These are phyloP conservation scores for Acanthiza pusilla DNA, from an alignment of 2,797 vertebrate genomes.

Conservation along the genomic window DNA sequence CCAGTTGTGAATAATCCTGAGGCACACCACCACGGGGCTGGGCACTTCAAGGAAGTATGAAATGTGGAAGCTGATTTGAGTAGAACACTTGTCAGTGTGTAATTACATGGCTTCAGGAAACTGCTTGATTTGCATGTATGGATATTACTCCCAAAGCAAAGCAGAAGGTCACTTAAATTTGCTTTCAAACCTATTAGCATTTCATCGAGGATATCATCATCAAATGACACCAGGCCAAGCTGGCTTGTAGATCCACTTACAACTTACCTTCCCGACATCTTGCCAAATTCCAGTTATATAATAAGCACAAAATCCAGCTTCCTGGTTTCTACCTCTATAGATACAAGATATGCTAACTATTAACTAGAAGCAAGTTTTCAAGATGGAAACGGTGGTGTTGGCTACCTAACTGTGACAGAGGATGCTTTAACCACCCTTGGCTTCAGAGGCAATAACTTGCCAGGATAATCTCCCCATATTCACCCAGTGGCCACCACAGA, in stretches of 20 bases:
- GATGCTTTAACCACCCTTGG: background rate
- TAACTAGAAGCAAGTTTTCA: background rate
- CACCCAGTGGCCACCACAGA: background rate
- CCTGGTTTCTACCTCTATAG: background rate
- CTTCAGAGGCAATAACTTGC: background rate
- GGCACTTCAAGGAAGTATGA: background rate
- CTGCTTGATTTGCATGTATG: conserved; percentile 15
- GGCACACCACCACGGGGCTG: background rate
- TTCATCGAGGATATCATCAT: conserved; percentile 9
- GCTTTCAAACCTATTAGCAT: conserved; percentile 19
- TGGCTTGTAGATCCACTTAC: background rate
- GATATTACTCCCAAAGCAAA: conserved; percentile 9
- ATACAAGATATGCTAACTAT: background rate
- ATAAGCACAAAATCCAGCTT: background rate
- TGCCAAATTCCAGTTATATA: background rate
- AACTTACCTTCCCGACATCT: background rate
- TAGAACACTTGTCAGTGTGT: background rate
- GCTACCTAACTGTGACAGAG: background rate
- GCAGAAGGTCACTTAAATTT: conserved; percentile 17
- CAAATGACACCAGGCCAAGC: background rate
- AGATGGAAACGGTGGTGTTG: background rate
- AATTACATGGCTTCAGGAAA: conserved; percentile 28
- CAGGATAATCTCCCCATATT: background rate
- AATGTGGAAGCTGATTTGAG: background rate
- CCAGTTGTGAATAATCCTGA: conserved; percentile 2